Evolutionary conservation across 2,888 invertebrate genomes (phyloP).

Genomic region (Chymomyza procnemis): DNA sequence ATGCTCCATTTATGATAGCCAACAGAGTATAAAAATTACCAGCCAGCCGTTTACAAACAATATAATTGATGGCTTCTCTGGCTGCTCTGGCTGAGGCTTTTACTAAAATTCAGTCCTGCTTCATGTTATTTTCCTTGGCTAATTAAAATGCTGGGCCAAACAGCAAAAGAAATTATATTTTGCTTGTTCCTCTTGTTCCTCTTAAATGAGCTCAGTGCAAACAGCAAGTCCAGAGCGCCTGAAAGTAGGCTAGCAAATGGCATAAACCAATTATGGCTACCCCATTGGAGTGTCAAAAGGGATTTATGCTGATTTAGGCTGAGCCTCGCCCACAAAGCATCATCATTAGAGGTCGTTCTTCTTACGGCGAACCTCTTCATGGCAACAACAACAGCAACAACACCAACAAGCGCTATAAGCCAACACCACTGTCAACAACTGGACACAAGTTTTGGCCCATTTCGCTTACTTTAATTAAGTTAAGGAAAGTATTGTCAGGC

Average conservation of each 20-base stretch:
- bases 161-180: conserved; percentile 34
- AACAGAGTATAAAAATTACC: too few relatives aligned
- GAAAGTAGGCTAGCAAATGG: conserved; percentile 40
- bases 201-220: neutral
- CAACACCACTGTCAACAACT: neutral
- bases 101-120: neutral
- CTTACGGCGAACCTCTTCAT: neutral
- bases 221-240: conserved; percentile 7
- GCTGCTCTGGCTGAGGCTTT: neutral
- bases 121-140: conserved; percentile 10
- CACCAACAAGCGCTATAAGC: neutral
- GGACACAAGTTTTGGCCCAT: neutral
- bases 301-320: conserved; percentile 16
- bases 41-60: neutral
- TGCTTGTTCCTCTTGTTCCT: neutral
- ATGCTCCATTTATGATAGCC: neutral
- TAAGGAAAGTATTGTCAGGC: neutral
- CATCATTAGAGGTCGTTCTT: neutral
- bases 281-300: conserved; percentile 36
- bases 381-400: neutral
- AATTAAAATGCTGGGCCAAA: conserved; percentile 34
- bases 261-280: conserved; percentile 45
- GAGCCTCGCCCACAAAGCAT: neutral
- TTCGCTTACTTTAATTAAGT: neutral
- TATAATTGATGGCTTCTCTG: neutral